phyloP scores from a whole-genome alignment of 1,140 invertebrate species.

The Leguminivora glycinivorella region DNA sequence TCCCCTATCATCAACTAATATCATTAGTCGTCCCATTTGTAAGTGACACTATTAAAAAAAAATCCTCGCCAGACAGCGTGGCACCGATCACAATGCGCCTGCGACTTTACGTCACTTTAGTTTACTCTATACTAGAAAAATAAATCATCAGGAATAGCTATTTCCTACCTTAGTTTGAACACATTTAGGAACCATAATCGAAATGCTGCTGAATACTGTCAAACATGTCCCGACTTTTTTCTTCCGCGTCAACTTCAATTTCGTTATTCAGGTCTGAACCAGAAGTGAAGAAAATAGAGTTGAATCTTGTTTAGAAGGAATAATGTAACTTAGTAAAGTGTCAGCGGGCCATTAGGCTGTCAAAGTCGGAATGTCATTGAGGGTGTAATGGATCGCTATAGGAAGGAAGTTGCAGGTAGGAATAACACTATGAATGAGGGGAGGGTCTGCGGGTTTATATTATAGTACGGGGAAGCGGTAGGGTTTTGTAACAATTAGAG shows the following conservation, averaged over 20 bases:
- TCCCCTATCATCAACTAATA: slow-evolving; percentile 31
- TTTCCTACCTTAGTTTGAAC: neutral
- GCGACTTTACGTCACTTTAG: slow-evolving; percentile 36
- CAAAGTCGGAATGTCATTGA: slow-evolving; percentile 68
- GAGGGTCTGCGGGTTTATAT: slow-evolving; percentile 42
- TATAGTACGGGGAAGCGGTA: slow-evolving; percentile 39
- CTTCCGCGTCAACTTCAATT: neutral
- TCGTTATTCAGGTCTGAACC: neutral
- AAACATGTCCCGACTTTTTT: slow-evolving; percentile 4
- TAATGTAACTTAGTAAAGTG: slow-evolving; percentile 36
- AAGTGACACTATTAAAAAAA: slow-evolving; percentile 46
- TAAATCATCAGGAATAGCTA: slow-evolving; percentile 28
- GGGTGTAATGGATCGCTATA: slow-evolving; percentile 62
- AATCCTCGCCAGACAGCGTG: slow-evolving; percentile 63
- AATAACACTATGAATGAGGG: slow-evolving; percentile 52
- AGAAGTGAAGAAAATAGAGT: neutral
- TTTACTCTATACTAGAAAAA: slow-evolving; percentile 51
- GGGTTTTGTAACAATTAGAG: slow-evolving; percentile 38
- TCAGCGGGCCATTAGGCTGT: slow-evolving; percentile 66
- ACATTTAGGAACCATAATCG: neutral
- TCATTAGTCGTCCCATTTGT: slow-evolving; percentile 59
- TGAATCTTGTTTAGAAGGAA: neutral
- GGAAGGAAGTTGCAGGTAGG: slow-evolving; percentile 75
- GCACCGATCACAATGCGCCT: slow-evolving; percentile 55
- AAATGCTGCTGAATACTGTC: neutral